A percentile compares a stretch with the other conserved stretches of the same genome.
Conservation (phyloP, 2,797 vertebrate genomes). For the Garrulus glandarius region DNA sequence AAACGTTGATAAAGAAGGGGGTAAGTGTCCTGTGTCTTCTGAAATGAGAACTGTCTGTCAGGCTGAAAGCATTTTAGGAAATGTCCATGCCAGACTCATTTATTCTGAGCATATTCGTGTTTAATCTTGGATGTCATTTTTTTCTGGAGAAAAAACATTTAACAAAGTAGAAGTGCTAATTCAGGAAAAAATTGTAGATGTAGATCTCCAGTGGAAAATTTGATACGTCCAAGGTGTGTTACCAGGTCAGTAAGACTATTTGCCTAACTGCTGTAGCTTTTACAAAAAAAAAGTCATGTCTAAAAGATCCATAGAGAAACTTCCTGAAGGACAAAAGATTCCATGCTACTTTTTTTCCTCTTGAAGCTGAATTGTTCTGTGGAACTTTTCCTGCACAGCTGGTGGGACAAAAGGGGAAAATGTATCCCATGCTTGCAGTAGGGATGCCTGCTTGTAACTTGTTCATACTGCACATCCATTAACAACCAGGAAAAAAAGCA, state of each 20-base stretch:
- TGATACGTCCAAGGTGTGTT: fast-evolving
- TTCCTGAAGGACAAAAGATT: background rate
- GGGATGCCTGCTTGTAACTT: background rate
- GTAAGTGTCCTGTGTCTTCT: background rate
- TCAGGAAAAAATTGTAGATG: background rate
- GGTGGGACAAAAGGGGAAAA: background rate
- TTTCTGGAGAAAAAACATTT: background rate
- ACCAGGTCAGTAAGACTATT: background rate
- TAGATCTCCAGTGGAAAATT: background rate
- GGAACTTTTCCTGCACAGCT: background rate
- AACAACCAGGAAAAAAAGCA: background rate
- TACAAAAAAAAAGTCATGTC: background rate
- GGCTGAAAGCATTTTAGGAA: background rate
- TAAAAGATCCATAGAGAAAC: background rate
- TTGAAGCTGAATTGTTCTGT: background rate
- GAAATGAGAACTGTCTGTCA: background rate
- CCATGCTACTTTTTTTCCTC: background rate
- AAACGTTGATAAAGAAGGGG: background rate
- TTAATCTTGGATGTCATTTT: background rate
- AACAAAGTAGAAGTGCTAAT: background rate
- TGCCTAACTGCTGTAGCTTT: background rate
- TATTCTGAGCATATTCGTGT: background rate
- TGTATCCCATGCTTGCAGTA: background rate
- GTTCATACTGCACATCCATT: background rate
- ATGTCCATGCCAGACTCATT: background rate